These are phyloP conservation scores for Aphelocoma californica DNA, from an alignment of 2,797 vertebrate species.

Conservation along the genomic window DNA sequence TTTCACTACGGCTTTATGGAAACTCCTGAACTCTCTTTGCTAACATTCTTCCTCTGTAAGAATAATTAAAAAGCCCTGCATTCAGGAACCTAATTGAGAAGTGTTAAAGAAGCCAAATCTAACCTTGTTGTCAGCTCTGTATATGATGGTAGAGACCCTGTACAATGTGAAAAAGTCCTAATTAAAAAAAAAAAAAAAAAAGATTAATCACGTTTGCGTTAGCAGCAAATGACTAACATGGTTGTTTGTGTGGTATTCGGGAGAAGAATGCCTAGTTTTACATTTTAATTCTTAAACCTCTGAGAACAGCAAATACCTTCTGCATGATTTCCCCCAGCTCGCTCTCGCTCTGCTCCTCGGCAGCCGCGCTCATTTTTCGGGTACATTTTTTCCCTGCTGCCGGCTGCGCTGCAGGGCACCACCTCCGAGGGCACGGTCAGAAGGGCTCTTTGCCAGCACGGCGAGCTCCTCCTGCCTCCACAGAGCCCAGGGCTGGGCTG, in stretches of 20 bases:
- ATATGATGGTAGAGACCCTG: neutral
- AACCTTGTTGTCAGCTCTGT: neutral
- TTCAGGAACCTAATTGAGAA: neutral
- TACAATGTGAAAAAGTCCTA: neutral
- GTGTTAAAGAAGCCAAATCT: neutral
- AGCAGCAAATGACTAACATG: fast-evolving
- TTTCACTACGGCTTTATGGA: neutral
- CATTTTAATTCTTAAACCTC: neutral
- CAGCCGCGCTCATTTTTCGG: neutral
- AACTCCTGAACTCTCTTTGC: neutral
- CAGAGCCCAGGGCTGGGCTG: neutral
- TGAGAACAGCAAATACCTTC: neutral
- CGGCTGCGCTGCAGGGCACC: neutral
- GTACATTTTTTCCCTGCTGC: neutral
- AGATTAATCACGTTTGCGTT: neutral
- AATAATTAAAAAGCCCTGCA: neutral
- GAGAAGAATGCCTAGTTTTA: neutral
- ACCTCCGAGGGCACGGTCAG: neutral
- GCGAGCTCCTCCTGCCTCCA: neutral
- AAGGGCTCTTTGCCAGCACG: neutral
- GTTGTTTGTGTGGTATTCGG: neutral
- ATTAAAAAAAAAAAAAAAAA: neutral
- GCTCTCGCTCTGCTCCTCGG: neutral
- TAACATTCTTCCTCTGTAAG: neutral
- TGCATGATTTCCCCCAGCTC: neutral